phyloP scores from a whole-genome alignment of 1,140 invertebrate species.

The Magallana angulata region DNA sequence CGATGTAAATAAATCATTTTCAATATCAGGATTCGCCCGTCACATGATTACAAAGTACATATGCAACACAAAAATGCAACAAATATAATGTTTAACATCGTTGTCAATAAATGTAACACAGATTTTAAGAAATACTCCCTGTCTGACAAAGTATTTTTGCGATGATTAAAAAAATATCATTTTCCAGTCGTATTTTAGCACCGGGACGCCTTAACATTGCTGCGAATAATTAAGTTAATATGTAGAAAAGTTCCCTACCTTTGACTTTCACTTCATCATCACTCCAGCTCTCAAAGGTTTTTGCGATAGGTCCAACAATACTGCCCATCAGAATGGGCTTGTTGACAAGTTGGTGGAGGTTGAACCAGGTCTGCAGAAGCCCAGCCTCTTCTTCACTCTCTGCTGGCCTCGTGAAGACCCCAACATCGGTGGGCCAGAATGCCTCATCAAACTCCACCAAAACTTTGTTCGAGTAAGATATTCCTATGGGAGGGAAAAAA shows the following conservation, averaged over 20 bases:
- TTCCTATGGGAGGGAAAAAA: conserved; percentile 45
- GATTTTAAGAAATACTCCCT: no score
- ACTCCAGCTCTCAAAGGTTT: conserved; percentile 42
- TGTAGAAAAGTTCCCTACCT: conserved; percentile 4
- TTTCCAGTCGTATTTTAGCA: no score
- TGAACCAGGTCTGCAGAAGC: conserved; percentile 52
- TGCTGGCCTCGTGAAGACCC: conserved; percentile 63
- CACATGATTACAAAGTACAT: no score
- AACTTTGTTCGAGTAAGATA: conserved; percentile 62
- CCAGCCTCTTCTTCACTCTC: conserved; percentile 37
- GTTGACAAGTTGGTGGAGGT: conserved; percentile 37
- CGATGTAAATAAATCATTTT: no score
- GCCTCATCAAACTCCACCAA: conserved; percentile 66
- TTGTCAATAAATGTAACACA: no score
- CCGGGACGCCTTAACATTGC: no score
- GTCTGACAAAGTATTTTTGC: no score
- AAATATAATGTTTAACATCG: no score
- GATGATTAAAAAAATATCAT: no score
- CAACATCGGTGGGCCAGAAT: conserved; percentile 69
- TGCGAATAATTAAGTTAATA: no score
- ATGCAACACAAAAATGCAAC: no score
- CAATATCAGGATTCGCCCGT: no score
- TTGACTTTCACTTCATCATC: conserved; percentile 48
- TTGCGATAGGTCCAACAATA: conserved; percentile 34
- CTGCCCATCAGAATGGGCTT: conserved; percentile 42